phyloP scores from a whole-genome alignment of 2,113 vertebrate genomes.

The Elachura formosa region DNA sequence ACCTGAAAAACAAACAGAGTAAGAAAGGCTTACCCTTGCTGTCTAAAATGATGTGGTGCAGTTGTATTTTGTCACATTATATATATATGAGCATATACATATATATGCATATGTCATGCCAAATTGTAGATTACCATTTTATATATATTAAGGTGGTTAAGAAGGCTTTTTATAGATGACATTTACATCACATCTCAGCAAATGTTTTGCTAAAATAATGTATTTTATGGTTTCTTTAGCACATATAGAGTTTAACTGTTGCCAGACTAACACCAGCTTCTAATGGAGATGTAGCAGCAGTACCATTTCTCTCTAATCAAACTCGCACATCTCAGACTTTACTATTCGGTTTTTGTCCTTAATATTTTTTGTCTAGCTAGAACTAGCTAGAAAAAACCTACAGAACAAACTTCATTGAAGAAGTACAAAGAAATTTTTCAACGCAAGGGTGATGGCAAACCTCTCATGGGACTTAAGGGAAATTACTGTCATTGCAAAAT shows the following conservation, averaged over 20 bases:
- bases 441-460: neutral
- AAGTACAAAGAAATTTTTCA: neutral
- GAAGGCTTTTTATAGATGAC: slow-evolving; percentile 46
- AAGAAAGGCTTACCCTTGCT: neutral
- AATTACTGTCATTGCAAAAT: neutral
- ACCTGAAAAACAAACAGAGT: slow-evolving; percentile 19
- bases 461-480: neutral
- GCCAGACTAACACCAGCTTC: neutral
- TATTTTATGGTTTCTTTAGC: neutral
- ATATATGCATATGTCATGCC: neutral
- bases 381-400: neutral
- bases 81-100: neutral
- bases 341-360: neutral
- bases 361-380: neutral
- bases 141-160: slow-evolving; percentile 18
- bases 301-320: neutral
- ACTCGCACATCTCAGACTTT: neutral
- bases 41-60: slow-evolving; percentile 15
- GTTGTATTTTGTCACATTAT: neutral
- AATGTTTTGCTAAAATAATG: neutral
- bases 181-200: slow-evolving; percentile 40
- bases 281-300: neutral
- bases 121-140: slow-evolving; percentile 34
- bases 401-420: neutral
- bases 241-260: neutral